Conservation (phyloP, 2,888 invertebrate genomes). For the Ypsolopha sequella region DNA sequence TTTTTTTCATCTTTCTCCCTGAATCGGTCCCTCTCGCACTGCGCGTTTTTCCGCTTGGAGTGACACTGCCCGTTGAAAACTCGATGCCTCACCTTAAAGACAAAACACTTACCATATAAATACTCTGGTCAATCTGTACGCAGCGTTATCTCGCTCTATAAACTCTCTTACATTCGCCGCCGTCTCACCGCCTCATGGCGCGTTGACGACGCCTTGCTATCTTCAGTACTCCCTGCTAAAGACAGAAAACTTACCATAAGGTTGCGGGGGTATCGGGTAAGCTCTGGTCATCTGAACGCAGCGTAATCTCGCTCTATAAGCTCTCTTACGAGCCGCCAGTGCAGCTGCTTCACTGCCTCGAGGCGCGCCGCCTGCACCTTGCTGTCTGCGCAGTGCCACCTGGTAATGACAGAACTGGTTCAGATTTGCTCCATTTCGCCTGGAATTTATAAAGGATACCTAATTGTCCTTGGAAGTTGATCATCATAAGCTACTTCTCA, state of each 20-base stretch:
- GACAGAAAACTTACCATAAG: slow-evolving; percentile 29
- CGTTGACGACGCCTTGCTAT: slow-evolving; percentile 64
- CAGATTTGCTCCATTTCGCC: too few relatives aligned
- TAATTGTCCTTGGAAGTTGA: too few relatives aligned
- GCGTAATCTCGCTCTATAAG: slow-evolving; percentile 54
- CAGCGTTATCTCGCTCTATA: slow-evolving; percentile 39
- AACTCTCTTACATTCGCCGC: slow-evolving; percentile 53
- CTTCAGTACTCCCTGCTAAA: slow-evolving; percentile 38
- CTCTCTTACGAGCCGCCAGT: slow-evolving; percentile 56
- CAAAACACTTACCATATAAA: too few relatives aligned
- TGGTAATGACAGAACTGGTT: slow-evolving; percentile 13
- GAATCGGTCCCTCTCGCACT: too few relatives aligned
- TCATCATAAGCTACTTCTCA: too few relatives aligned
- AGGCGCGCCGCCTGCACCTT: slow-evolving; percentile 55
- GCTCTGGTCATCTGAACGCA: slow-evolving; percentile 52
- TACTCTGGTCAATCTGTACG: slow-evolving; percentile 47
- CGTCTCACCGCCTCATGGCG: slow-evolving; percentile 52
- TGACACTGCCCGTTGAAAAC: too few relatives aligned
- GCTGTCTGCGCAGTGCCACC: slow-evolving; percentile 73
- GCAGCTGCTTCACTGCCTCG: slow-evolving; percentile 54
- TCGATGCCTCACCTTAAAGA: too few relatives aligned
- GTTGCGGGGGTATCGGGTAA: slow-evolving; percentile 25
- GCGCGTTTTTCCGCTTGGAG: too few relatives aligned
- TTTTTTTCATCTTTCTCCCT: too few relatives aligned
- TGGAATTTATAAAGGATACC: too few relatives aligned